Evolutionary conservation across 92 coral and sea anemone species (phyloP).

Genomic region (Nematostella vectensis): DNA sequence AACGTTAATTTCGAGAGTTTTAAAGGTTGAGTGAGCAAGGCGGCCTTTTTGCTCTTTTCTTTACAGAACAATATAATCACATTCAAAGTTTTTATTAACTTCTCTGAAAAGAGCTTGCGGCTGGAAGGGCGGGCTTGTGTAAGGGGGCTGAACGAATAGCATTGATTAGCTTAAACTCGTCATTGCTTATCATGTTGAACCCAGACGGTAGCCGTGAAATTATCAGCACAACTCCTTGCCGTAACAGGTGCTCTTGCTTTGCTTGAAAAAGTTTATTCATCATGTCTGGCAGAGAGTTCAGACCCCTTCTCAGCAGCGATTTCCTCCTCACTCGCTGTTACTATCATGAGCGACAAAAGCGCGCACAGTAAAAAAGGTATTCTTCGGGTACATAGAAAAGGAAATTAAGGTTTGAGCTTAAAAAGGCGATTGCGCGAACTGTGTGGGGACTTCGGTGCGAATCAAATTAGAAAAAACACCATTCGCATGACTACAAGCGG

Average conservation of each 20-base stretch:
- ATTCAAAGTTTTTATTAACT: slow-evolving; percentile 3
- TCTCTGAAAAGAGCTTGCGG: background rate
- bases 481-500: slow-evolving; percentile 30
- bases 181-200: background rate
- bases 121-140: background rate
- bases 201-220: background rate
- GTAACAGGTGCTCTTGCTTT: background rate
- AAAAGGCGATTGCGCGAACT: too few relatives aligned
- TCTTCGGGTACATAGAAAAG: slow-evolving; percentile 83
- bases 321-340: slow-evolving; percentile 42
- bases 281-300: background rate
- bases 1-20: background rate
- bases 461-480: too few relatives aligned
- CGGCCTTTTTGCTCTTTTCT: slow-evolving; percentile 11
- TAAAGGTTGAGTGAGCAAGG: slow-evolving; percentile 5
- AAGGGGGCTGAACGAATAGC: background rate
- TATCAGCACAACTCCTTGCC: background rate
- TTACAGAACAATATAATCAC: slow-evolving; percentile 13
- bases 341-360: slow-evolving; percentile 59
- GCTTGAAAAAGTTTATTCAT: background rate
- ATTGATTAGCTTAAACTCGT: background rate
- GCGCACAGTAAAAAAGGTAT: slow-evolving; percentile 70
- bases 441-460: too few relatives aligned
- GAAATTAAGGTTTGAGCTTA: slow-evolving; percentile 96
- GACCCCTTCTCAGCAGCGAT: slow-evolving; percentile 51